Evolutionary conservation across 2,113 vertebrate species (phyloP).

Genomic region (Morone saxatilis): DNA sequence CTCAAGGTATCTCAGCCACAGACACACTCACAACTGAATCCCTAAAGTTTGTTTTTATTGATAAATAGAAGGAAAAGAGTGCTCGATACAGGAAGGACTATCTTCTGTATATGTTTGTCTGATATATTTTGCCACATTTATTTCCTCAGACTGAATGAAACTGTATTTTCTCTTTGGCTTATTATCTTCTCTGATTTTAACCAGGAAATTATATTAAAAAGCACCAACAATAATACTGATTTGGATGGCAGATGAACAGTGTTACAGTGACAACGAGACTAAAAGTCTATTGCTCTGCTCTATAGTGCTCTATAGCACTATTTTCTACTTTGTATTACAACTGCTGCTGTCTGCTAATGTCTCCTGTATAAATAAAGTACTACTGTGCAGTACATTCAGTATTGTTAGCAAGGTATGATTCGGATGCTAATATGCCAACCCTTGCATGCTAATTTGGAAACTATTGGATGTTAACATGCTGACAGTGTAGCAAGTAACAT

Average conservation of each 20-base stretch:
- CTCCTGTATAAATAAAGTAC: no score
- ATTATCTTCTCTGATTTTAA: neutral
- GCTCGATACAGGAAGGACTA: neutral
- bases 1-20: conserved; percentile 89
- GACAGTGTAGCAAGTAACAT: no score
- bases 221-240: neutral
- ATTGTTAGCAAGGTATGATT: no score
- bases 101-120: no score
- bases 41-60: neutral
- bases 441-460: no score
- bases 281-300: neutral
- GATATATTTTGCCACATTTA: neutral
- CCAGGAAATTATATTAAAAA: neutral
- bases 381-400: no score
- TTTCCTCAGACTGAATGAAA: neutral
- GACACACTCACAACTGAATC: neutral
- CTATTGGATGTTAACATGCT: no score
- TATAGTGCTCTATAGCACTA: no score
- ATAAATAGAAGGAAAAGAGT: no score
- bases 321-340: no score
- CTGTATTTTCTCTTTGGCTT: neutral
- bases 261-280: neutral
- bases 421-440: no score
- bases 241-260: neutral
- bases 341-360: no score